These are phyloP conservation scores for Penaeus chinensis DNA, from an alignment of 1,140 invertebrate species.

Conservation along the genomic window DNA sequence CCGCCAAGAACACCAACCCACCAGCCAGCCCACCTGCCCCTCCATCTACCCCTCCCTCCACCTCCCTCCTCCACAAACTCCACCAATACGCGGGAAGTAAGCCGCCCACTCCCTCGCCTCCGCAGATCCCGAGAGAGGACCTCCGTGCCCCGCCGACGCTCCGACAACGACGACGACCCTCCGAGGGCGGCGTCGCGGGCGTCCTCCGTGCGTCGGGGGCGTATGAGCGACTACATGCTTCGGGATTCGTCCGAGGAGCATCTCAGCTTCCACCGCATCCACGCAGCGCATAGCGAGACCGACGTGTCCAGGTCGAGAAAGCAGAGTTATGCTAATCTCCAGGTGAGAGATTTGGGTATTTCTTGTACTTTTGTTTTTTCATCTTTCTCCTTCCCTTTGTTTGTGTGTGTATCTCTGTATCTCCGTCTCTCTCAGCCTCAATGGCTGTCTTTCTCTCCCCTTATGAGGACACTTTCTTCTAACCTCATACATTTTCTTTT, in stretches of 20 bases:
- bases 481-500: too few species aligned
- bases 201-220: slow-evolving; percentile 32
- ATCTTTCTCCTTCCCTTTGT: too few species aligned
- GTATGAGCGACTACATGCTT: slow-evolving; percentile 46
- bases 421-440: too few species aligned
- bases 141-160: slow-evolving; percentile 28
- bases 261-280: slow-evolving; percentile 32
- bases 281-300: slow-evolving; percentile 44
- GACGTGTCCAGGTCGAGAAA: slow-evolving; percentile 41
- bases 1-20: too few species aligned
- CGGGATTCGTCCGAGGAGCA: slow-evolving; percentile 30
- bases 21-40: too few species aligned
- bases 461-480: too few species aligned
- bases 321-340: slow-evolving; percentile 25
- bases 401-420: too few species aligned
- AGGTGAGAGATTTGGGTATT: neutral
- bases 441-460: too few species aligned
- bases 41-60: too few species aligned
- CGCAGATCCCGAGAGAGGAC: slow-evolving; percentile 33
- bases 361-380: too few species aligned
- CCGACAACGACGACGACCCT: slow-evolving; percentile 37
- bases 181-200: neutral
- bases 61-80: too few species aligned
- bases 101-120: neutral
- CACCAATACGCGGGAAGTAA: too few species aligned